Evolutionary conservation across 2,888 invertebrate species (phyloP), one percentile per base, ranked within the genome.

Genomic region (Polymixis lichenea): DNA sequence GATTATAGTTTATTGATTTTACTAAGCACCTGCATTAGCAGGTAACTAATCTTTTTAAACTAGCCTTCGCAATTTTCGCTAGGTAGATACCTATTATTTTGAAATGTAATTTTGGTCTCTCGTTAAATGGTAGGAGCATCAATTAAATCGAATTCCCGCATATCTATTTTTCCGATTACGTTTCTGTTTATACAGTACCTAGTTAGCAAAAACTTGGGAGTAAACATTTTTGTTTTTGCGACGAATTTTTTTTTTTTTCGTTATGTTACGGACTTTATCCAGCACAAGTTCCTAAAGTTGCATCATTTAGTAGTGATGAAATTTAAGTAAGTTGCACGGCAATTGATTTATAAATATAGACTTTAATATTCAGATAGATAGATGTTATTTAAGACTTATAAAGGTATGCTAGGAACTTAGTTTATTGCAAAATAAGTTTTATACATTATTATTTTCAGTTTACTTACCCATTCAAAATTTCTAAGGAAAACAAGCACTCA

Each of bases 1-100:
- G 11, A n/a, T 38, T 15, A 17, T 46, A 38, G 66, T 32, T 51
- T 70, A 70, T 61, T 53, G 53, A 71, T 70, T 61, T 32, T 72
- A 17, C 17, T n/a, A 60, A 32, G 11, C 8, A 53, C 51, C 22
- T 15, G 8, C 28, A 28, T 15, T 51, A 8, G 28, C 28, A 65
- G 19, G 25, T 25, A 19, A 3, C 11, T 28, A 17, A 28, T 58
- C 25, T 17, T 28, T 58, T n/a, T n/a, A 25, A n/a, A n/a, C n/a
- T n/a, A n/a, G n/a, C n/a, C n/a, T n/a, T n/a, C n/a, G n/a, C n/a
- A n/a, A n/a, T n/a, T n/a, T n/a, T n/a, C n/a, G n/a, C n/a, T n/a
- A n/a, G n/a, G n/a, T n/a, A n/a, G n/a, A n/a, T n/a, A n/a, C n/a
- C n/a, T n/a, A n/a, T n/a, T n/a, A n/a, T n/a, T 62, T 62, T 13